These are phyloP conservation scores for Gambelia wislizenii DNA, from an alignment of 2,797 vertebrate genomes.

Conservation along the genomic window DNA sequence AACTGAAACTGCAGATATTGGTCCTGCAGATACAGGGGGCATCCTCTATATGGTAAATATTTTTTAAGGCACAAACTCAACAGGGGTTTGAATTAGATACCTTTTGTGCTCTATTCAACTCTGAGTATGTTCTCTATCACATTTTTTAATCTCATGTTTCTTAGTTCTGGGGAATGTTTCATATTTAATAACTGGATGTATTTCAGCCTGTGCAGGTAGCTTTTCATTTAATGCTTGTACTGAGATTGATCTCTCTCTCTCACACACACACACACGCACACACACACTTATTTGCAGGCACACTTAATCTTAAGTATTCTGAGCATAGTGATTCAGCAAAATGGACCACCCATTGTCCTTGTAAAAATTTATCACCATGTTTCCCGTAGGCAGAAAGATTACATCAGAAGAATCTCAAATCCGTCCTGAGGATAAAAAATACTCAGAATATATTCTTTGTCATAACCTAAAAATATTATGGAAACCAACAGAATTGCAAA, in stretches of 20 bases:
- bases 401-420: too few species aligned
- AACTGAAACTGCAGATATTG: too few species aligned
- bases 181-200: not conserved
- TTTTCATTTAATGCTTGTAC: not conserved
- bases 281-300: too few species aligned
- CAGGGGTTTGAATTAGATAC: too few species aligned
- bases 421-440: not conserved
- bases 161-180: too few species aligned
- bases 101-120: too few species aligned
- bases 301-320: not conserved
- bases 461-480: not conserved
- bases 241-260: not conserved
- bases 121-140: too few species aligned
- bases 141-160: not conserved
- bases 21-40: too few species aligned
- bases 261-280: not conserved
- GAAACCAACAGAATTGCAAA: not conserved
- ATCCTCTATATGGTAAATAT: too few species aligned
- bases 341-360: not conserved
- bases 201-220: not conserved
- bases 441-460: not conserved
- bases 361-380: not conserved
- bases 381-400: not conserved
- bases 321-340: not conserved
- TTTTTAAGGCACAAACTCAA: too few species aligned